Percentiles rank a stretch among this genome's conserved stretches.
Conservation (phyloP, 2,797 vertebrate genomes). For the Bradypodion pumilum region DNA sequence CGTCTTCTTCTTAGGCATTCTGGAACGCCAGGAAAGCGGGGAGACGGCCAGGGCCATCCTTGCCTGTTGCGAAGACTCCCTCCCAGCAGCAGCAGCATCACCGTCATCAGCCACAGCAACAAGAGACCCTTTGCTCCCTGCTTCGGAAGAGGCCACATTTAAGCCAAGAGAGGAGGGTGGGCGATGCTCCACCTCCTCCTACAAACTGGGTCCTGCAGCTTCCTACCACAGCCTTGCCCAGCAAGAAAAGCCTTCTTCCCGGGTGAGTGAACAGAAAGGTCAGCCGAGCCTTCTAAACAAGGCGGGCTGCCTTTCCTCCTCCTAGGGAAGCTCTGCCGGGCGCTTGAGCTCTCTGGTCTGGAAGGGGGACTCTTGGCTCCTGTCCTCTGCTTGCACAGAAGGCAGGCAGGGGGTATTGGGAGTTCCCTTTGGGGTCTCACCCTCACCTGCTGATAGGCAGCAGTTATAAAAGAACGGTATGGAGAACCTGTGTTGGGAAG, state of each 20-base stretch:
- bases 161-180: conserved; percentile 45
- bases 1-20: conserved; percentile 62
- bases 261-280: conserved; percentile 68
- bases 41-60: conserved; percentile 79
- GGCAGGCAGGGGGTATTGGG: too few species aligned
- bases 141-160: conserved; percentile 50
- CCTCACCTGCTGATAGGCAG: background rate
- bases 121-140: conserved; percentile 55
- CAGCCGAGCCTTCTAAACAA: background rate
- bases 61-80: conserved; percentile 70
- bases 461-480: conserved; percentile 2
- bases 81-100: conserved; percentile 53
- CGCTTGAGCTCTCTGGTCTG: background rate
- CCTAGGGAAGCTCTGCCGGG: too few species aligned
- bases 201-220: conserved; percentile 42
- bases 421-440: too few species aligned
- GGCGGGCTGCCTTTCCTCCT: background rate
- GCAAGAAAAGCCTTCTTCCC: conserved; percentile 62
- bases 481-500: background rate
- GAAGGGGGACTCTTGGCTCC: too few species aligned
- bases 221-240: conserved; percentile 40
- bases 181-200: conserved; percentile 52
- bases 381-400: background rate
- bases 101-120: too few species aligned
- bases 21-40: conserved; percentile 79